Percentiles rank a stretch among this genome's conserved stretches.
Conservation (phyloP, 2,888 invertebrate genomes). For the Mythimna albipuncta region DNA sequence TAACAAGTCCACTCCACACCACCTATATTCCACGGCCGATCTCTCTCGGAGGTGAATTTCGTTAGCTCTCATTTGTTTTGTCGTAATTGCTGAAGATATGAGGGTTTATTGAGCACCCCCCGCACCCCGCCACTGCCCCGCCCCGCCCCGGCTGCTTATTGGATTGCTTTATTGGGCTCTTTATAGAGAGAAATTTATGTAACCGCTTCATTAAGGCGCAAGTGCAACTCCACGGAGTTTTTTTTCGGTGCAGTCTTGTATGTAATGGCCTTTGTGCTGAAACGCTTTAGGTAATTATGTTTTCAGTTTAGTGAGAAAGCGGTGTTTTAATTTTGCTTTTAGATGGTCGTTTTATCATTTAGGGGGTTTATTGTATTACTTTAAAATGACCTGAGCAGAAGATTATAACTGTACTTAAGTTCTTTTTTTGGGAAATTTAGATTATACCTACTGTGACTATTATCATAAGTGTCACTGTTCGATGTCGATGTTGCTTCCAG, state of each 20-base stretch:
- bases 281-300: slow-evolving; percentile 51
- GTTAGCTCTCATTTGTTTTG: slow-evolving; percentile 89
- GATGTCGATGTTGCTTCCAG: too few relatives aligned
- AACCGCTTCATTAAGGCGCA: slow-evolving; percentile 77
- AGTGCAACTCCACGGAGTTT: slow-evolving; percentile 58
- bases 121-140: slow-evolving; percentile 51
- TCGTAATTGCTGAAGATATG: slow-evolving; percentile 88
- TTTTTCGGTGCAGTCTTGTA: slow-evolving; percentile 56
- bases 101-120: slow-evolving; percentile 77
- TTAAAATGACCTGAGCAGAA: background rate
- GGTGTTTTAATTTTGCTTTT: slow-evolving; percentile 32
- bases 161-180: slow-evolving; percentile 83
- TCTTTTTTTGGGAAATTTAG: too few relatives aligned
- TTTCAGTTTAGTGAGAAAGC: slow-evolving; percentile 41
- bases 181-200: slow-evolving; percentile 78
- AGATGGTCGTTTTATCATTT: background rate
- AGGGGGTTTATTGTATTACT: background rate
- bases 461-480: background rate
- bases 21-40: slow-evolving; percentile 66
- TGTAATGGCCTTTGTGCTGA: slow-evolving; percentile 55
- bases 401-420: background rate
- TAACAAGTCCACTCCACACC: slow-evolving; percentile 65
- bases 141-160: slow-evolving; percentile 78
- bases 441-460: background rate
- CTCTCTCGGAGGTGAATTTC: slow-evolving; percentile 87